A percentile compares a stretch with the other conserved stretches of the same genome.
These are phyloP conservation scores for Drosophila falleni DNA, from an alignment of 2,888 invertebrate species.

Conservation along the genomic window DNA sequence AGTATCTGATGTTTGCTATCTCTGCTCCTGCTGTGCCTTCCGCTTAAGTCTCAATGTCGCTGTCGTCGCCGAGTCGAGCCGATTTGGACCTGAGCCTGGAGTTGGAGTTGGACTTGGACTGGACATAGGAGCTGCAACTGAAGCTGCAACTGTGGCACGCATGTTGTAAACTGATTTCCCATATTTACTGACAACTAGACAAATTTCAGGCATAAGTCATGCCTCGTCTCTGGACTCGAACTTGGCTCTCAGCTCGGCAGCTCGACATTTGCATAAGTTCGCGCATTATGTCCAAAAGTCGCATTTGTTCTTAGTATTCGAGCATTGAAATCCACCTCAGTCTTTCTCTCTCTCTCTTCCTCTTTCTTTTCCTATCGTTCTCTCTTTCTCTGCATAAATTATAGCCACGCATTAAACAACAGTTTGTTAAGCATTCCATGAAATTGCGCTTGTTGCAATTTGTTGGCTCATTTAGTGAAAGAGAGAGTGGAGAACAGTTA, in stretches of 20 bases:
- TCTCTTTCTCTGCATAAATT: constrained; percentile 65
- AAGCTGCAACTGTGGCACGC: constrained; percentile 70
- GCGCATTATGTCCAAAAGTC: constrained; percentile 82
- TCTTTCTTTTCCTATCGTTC: background rate
- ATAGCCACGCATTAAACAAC: constrained; percentile 73
- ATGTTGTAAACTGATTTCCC: constrained; percentile 84
- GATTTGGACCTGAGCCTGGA: background rate
- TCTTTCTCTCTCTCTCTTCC: constrained; percentile 4
- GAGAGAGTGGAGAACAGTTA: constrained; percentile 68
- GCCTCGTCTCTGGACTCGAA: constrained; percentile 73
- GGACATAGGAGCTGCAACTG: constrained; percentile 8
- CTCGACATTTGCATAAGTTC: constrained; percentile 79
- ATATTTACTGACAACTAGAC: constrained; percentile 86
- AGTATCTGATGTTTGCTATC: constrained; percentile 84
- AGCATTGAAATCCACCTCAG: background rate
- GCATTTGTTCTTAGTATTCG: constrained; percentile 77
- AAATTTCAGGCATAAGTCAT: constrained; percentile 85
- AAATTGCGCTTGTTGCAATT: constrained; percentile 75
- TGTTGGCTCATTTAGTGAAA: constrained; percentile 67
- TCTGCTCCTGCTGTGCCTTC: constrained; percentile 84
- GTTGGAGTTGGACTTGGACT: background rate
- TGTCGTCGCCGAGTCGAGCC: constrained; percentile 43
- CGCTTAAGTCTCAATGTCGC: constrained; percentile 80
- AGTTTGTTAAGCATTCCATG: constrained; percentile 65
- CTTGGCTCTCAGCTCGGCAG: constrained; percentile 39